These are phyloP conservation scores for Lypha dubia DNA, from an alignment of 2,888 invertebrate genomes.

Conservation along the genomic window DNA sequence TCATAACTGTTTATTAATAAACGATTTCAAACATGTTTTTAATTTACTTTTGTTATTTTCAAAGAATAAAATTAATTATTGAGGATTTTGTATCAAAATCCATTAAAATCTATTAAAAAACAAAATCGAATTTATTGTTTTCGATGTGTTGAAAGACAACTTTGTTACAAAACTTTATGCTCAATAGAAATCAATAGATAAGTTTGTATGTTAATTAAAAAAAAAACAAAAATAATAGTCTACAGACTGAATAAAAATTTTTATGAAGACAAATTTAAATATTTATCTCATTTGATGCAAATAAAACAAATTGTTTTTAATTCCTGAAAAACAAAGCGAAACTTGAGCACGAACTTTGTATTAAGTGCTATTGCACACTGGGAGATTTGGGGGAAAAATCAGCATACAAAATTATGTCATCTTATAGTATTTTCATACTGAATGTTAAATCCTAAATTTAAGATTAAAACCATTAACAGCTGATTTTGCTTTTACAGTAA, in stretches of 20 bases:
- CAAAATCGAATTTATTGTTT: not conserved
- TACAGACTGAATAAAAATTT: not conserved
- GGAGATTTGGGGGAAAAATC: too few relatives aligned
- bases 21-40: not conserved
- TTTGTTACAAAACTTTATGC: not conserved
- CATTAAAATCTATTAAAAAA: not conserved
- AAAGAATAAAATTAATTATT: not conserved
- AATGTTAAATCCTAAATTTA: too few relatives aligned
- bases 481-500: too few relatives aligned
- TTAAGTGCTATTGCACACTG: too few relatives aligned
- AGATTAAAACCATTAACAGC: too few relatives aligned
- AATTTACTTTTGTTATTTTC: not conserved
- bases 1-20: slow-evolving; percentile 14
- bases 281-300: not conserved
- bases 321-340: too few relatives aligned
- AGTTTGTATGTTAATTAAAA: not conserved
- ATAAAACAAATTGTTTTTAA: not conserved
- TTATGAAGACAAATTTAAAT: not conserved
- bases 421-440: too few relatives aligned
- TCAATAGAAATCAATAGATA: not conserved
- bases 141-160: not conserved
- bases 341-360: too few relatives aligned
- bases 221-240: not conserved
- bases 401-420: too few relatives aligned
- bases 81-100: not conserved